These are phyloP conservation scores for Mustela nigripes DNA, from an alignment of 2,113 vertebrate species.

Conservation along the genomic window DNA sequence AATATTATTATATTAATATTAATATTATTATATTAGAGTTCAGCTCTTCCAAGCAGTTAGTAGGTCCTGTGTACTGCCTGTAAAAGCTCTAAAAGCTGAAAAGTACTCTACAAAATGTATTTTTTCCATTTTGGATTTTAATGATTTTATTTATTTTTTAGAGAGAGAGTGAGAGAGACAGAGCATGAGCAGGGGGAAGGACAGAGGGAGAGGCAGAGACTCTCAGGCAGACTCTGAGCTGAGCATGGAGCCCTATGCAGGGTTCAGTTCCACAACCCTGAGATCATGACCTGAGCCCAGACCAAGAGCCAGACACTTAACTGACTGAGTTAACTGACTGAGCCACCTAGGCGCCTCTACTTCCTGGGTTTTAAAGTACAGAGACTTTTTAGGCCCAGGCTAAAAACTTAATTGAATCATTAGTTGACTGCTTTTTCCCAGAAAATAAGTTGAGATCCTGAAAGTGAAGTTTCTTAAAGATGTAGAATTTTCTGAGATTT, in stretches of 20 bases:
- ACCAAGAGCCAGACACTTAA: neutral
- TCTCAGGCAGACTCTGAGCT: neutral
- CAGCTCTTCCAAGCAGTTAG: neutral
- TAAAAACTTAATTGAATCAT: slow-evolving; percentile 3
- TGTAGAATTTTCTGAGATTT: slow-evolving; percentile 52
- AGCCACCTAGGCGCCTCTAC: neutral
- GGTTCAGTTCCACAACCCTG: neutral
- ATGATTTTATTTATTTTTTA: neutral
- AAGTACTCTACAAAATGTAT: neutral
- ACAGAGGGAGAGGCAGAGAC: neutral
- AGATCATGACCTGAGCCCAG: neutral
- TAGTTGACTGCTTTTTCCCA: neutral
- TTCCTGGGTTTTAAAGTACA: slow-evolving; percentile 35
- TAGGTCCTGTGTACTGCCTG: neutral
- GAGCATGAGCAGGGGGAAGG: neutral
- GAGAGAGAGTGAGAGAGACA: neutral
- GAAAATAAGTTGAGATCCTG: slow-evolving; percentile 22
- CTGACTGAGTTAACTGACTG: neutral
- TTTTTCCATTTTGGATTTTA: slow-evolving; percentile 52
- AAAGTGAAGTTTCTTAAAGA: slow-evolving; percentile 45
- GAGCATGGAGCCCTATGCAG: neutral
- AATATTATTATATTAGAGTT: neutral
- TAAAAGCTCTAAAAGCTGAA: slow-evolving; percentile 17
- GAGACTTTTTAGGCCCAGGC: neutral
- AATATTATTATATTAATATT: no score